Base-by-base conservation (phyloP, 2,797 vertebrate species). In the Luscinia megarhynchos region DNA sequence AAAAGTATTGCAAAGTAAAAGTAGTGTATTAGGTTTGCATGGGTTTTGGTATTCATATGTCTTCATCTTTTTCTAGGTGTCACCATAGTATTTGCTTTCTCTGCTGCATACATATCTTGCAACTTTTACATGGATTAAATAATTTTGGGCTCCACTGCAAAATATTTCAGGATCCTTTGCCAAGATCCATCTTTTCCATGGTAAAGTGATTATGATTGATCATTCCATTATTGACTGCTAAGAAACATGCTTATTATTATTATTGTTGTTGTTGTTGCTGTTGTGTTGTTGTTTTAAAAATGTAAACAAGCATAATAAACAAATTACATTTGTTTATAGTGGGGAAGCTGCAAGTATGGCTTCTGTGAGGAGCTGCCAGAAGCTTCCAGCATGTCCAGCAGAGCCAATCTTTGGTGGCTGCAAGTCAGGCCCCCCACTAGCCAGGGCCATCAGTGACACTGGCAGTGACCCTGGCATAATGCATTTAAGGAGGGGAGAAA, bases 301-400 rank as follows among this genome's bases (percentile, higher is more conserved):
- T 0, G 32, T 18, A 26, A 45, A 15, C 26, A 34, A 48, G 7
- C n/a, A 48, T 48, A 26, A 34, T 46, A 20, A 26, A 46, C 2
- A 26, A 34, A 48, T 48, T 48, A 0, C 20, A 10, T 27, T 27
- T 48, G 34, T 4, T 50, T 68, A 5, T 30, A 30, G 27, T 3
- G 5, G 20, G 12, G 5, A 26, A 1, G 5, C 10, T 77, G n/a
- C 8, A 40, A 12, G 8, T 2, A 2, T 63, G 57, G 10, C 10
- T 76, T 62, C 32, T 9, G 2, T 45, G 36, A 57, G 36, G n/a
- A 76, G 16, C 11, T 45, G 12, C 9, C 51, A 58, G 38, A 58
- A 46, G 17, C 6, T 83, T 53, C 29, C 15, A 7, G 21, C 32
- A 29, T 22, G 17, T 30, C 21, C 21, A 24, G 9, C 18, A 69